Base-by-base conservation (phyloP, 1,140 invertebrate species). In the Megalopta genalis region DNA sequence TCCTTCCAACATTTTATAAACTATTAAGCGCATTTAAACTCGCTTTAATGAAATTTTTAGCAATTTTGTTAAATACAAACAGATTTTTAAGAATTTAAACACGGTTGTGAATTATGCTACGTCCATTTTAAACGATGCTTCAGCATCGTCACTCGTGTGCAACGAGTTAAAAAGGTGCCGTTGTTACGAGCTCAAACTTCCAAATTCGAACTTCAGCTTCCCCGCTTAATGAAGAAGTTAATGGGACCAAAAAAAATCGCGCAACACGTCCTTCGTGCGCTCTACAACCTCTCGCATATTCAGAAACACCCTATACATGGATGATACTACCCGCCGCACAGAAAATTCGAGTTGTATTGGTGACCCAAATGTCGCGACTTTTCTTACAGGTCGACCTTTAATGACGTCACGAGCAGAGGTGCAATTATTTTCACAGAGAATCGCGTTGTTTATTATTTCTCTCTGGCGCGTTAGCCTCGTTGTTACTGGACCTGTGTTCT, bases 341-440 rank as follows among this genome's bases (percentile, higher is more conserved):
- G 54, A 57, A 57, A 57, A n/a, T 57, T 57, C 54, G 54, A 57
- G 54, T n/a, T 7, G 21, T n/a, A 57, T n/a, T 8, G 21, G 54
- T 57, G 54, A 57, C 54, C 54, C 21, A 57, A 57, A 57, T 57
- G 54, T n/a, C 54, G 54, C 54, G 21, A 9, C 21, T 57, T n/a
- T 57, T 57, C 54, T 57, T n/a, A n/a, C n/a, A 57, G 54, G 54
- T 57, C 54, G 54, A 57, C 60, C 25, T 14, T 18, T 18, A 32
- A 62, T 62, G 27, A 62, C 60, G 60, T 32, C 60, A 62, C 60
- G 27, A 32, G 25, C 60, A 62, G 60, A 57, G n/a, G n/a, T 57
- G 54, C 54, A 57, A 57, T 57, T 57, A 57, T 57, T 57, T 57
- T 57, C 21, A n/a, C 54, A n/a, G 54, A 21, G 54, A n/a, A 57